Evolutionary conservation across 2,888 invertebrate species (phyloP), one percentile per base, ranked within the genome.

Genomic region (Lasioglossum lativentre): DNA sequence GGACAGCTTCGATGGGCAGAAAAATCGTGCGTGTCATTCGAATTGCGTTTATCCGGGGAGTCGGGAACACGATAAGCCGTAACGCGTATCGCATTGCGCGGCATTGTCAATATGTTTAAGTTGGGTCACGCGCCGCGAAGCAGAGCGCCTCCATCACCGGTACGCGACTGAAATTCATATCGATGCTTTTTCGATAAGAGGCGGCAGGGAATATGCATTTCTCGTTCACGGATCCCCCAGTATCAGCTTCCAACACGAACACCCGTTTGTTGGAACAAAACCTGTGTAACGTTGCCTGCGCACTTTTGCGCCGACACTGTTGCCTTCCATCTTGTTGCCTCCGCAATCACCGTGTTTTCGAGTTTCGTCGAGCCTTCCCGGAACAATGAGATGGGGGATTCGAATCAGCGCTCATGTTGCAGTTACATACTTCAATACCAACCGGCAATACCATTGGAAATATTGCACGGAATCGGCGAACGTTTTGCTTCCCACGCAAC

Each of bases 91-190:
- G 66, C 16, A 70, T 75, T 30, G 81, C 23, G 4, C 86, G n/a
- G 12, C 4, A 27, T 4, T 75, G 78, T 70, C 80, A 30, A 85
- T 86, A 73, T 70, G 30, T 81, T 86, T 81, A 86, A 86, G 86
- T 86, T 86, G 66, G 86, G 42, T 86, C 86, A 86, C 86, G 86
- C 71, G 74, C 74, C 12, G 70, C n/a, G 68, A 74, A 86, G 70
- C 73, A 68, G 42, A 75, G 76, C 59, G 78, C 79, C 63, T 70
- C 52, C 66, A 74, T 74, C 45, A 27, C 30, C 10, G 47, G 63
- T 86, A 86, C 86, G 82, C 86, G 86, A 86, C 70, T 42, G 75
- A 82, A 86, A 86, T 86, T 82, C 79, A 40, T 73, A 86, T 80
- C 45, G 86, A 78, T 70, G 80, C 75, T 81, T 78, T 81, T 81